These are phyloP conservation scores for Lutjanus argentimaculatus DNA, from an alignment of 2,797 vertebrate species.

Conservation along the genomic window DNA sequence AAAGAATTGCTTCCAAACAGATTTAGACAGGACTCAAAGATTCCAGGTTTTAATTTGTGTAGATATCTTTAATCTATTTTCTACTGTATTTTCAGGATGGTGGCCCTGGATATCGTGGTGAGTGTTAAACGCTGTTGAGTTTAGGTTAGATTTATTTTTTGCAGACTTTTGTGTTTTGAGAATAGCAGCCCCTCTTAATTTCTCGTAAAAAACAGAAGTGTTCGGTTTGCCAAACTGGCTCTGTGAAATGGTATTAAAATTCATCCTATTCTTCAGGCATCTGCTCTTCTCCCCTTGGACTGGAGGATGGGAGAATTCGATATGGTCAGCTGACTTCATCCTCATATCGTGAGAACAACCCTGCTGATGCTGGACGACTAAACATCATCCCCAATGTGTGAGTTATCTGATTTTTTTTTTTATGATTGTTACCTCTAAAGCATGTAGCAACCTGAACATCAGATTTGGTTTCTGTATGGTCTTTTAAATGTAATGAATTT, in stretches of 20 bases:
- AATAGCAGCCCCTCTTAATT: not conserved
- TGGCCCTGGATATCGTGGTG: conserved; percentile 75
- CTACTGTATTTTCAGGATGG: conserved; percentile 68
- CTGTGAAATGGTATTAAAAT: not conserved
- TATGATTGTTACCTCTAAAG: rapidly evolving
- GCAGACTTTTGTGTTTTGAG: not conserved
- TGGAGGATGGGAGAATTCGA: conserved; percentile 87
- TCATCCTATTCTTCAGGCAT: conserved; percentile 64
- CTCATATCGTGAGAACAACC: conserved; percentile 85
- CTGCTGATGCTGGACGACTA: conserved; percentile 88
- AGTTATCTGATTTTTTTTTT: conserved; percentile 58
- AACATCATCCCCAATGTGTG: conserved; percentile 89
- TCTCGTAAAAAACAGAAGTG: not conserved
- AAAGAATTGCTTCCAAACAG: not conserved
- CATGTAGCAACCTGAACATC: not conserved
- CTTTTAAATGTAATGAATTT: not conserved
- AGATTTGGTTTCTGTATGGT: not conserved
- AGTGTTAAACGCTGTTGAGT: conserved; percentile 46
- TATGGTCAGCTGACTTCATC: conserved; percentile 89
- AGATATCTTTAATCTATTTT: not conserved
- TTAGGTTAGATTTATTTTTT: not conserved
- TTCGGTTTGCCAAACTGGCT: not conserved
- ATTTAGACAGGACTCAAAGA: not conserved
- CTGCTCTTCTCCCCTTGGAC: conserved; percentile 87
- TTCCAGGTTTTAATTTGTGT: not conserved